Evolutionary conservation across 2,113 vertebrate genomes (phyloP).

Genomic region (Myanophis thanlyinensis): DNA sequence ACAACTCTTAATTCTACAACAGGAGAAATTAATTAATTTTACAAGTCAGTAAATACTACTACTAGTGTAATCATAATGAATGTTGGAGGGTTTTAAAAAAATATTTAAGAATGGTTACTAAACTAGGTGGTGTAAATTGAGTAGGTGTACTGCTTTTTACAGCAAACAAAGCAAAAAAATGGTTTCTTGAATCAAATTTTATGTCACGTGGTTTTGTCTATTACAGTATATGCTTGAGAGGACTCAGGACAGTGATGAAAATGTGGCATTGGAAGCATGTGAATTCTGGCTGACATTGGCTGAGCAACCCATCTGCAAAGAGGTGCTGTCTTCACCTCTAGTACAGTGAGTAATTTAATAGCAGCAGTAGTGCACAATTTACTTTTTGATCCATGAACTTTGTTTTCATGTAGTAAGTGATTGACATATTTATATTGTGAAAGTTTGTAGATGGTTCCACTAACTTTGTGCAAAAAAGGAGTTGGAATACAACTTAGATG

Average conservation of each 20-base stretch:
- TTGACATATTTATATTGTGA: background rate
- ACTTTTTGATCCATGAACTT: background rate
- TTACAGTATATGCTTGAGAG: conserved; percentile 92
- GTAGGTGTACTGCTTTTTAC: background rate
- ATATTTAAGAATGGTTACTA: background rate
- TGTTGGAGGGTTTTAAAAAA: background rate
- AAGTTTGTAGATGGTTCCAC: background rate
- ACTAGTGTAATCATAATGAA: background rate
- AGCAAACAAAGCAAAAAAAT: background rate
- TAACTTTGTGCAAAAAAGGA: background rate
- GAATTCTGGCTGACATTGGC: conserved; percentile 97
- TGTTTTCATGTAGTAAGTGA: background rate
- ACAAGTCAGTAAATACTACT: background rate
- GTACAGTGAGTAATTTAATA: conserved; percentile 80
- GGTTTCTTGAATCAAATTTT: background rate
- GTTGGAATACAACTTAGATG: background rate
- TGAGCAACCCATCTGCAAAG: conserved; percentile 95
- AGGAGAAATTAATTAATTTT: background rate
- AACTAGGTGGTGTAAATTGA: background rate
- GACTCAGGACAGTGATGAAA: conserved; percentile 93
- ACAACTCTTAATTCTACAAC: background rate
- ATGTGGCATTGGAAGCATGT: conserved; percentile 92
- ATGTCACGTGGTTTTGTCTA: background rate
- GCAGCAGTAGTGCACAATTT: background rate
- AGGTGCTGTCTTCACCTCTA: conserved; percentile 87